A percentile compares a stretch with the other conserved stretches of the same genome.
Conservation (phyloP, 2,888 invertebrate species). For the Thecophora atra region DNA sequence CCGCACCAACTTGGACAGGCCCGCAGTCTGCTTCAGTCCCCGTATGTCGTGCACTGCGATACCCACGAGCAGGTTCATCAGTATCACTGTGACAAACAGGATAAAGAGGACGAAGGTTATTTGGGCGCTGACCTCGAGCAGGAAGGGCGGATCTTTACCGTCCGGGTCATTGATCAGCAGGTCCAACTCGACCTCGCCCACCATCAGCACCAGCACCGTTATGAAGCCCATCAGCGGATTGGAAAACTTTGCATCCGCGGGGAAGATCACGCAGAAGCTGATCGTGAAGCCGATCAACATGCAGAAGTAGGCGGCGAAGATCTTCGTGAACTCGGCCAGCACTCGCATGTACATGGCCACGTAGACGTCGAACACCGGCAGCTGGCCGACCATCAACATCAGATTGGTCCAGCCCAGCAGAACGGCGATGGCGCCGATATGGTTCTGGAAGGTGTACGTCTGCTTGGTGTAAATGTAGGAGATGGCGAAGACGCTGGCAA, state of each 20-base stretch:
- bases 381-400: slow-evolving; percentile 88
- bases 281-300: slow-evolving; percentile 86
- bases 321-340: slow-evolving; percentile 85
- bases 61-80: slow-evolving; percentile 88
- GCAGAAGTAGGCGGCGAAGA: slow-evolving; percentile 85
- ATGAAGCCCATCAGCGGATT: slow-evolving; percentile 87
- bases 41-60: slow-evolving; percentile 90
- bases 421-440: slow-evolving; percentile 86
- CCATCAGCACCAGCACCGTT: slow-evolving; percentile 89
- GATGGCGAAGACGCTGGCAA: slow-evolving; percentile 83
- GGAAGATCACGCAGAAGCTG: slow-evolving; percentile 88
- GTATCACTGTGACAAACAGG: slow-evolving; percentile 83
- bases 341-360: slow-evolving; percentile 91
- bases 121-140: slow-evolving; percentile 83
- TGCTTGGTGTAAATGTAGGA: slow-evolving; percentile 82
- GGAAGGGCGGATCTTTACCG: slow-evolving; percentile 78
- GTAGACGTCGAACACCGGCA: slow-evolving; percentile 88
- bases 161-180: slow-evolving; percentile 78
- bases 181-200: slow-evolving; percentile 83
- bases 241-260: slow-evolving; percentile 81
- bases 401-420: slow-evolving; percentile 87
- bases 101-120: slow-evolving; percentile 83
- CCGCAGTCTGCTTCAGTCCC: slow-evolving; percentile 85
- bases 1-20: slow-evolving; percentile 81
- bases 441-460: slow-evolving; percentile 85